Percentiles rank a stretch among this genome's conserved stretches.
Conservation (phyloP, 2,888 invertebrate species). For the Hoplodrina ambigua region DNA sequence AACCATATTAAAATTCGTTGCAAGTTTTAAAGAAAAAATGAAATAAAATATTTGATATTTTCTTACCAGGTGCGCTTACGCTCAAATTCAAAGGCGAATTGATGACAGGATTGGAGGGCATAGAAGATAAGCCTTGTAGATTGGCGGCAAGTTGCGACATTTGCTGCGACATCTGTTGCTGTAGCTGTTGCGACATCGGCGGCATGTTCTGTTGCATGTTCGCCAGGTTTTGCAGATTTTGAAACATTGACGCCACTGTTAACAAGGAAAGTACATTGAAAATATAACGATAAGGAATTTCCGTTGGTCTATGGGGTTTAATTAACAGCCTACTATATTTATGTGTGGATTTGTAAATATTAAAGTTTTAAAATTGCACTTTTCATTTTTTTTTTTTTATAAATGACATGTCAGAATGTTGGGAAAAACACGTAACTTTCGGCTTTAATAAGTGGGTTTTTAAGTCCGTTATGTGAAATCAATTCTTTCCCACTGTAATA, state of each 20-base stretch:
- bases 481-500: slow-evolving; percentile 8
- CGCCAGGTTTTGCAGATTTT: slow-evolving; percentile 89
- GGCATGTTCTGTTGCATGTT: slow-evolving; percentile 89
- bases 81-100: slow-evolving; percentile 96
- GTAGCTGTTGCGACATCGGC: slow-evolving; percentile 88
- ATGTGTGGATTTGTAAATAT: too few relatives aligned
- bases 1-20: too few relatives aligned
- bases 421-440: neutral
- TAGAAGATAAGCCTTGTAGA: slow-evolving; percentile 94
- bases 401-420: too few relatives aligned
- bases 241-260: slow-evolving; percentile 93
- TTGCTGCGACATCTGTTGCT: slow-evolving; percentile 91
- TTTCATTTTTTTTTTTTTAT: too few relatives aligned
- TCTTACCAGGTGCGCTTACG: slow-evolving; percentile 91
- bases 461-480: neutral
- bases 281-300: slow-evolving; percentile 8
- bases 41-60: neutral
- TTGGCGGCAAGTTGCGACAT: slow-evolving; percentile 91
- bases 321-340: neutral
- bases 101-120: slow-evolving; percentile 93
- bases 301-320: neutral
- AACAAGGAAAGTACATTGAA: slow-evolving; percentile 56
- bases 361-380: too few relatives aligned
- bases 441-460: neutral
- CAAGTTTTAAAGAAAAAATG: neutral